Evolutionary conservation across 2,888 invertebrate genomes (phyloP).

Genomic region (Agrotis puta): DNA sequence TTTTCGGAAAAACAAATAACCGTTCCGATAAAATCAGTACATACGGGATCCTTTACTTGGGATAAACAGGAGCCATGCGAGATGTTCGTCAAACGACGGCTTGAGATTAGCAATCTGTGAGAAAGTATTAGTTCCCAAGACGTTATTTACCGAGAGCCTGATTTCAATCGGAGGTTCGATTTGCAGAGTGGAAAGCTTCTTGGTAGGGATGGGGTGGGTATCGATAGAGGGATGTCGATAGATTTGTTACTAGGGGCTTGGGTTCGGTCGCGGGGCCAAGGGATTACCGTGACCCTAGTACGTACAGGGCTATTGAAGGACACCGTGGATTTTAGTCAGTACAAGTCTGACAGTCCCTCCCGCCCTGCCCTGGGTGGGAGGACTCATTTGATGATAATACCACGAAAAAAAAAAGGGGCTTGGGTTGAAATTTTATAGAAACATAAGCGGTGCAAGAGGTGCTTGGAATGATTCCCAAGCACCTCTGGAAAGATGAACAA

Average conservation of each 20-base stretch:
- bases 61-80: slow-evolving; percentile 68
- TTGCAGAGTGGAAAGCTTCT: slow-evolving; percentile 76
- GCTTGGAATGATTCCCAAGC: no score
- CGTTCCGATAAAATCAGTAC: slow-evolving; percentile 51
- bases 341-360: no score
- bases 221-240: slow-evolving; percentile 55
- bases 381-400: no score
- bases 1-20: slow-evolving; percentile 51
- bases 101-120: slow-evolving; percentile 85
- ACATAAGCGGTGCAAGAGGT: no score
- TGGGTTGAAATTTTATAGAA: no score
- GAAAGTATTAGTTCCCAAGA: slow-evolving; percentile 88
- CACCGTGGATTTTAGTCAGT: no score
- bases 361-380: no score
- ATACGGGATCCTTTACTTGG: slow-evolving; percentile 63
- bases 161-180: slow-evolving; percentile 88
- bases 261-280: no score
- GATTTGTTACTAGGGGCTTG: neutral
- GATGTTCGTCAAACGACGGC: slow-evolving; percentile 74
- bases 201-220: slow-evolving; percentile 69
- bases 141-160: slow-evolving; percentile 87
- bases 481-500: no score
- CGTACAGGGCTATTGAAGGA: no score
- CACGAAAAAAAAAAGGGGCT: no score
- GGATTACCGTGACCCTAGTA: no score